These are phyloP conservation scores for Aphis gossypii DNA, from an alignment of 1,140 invertebrate genomes.

Conservation along the genomic window DNA sequence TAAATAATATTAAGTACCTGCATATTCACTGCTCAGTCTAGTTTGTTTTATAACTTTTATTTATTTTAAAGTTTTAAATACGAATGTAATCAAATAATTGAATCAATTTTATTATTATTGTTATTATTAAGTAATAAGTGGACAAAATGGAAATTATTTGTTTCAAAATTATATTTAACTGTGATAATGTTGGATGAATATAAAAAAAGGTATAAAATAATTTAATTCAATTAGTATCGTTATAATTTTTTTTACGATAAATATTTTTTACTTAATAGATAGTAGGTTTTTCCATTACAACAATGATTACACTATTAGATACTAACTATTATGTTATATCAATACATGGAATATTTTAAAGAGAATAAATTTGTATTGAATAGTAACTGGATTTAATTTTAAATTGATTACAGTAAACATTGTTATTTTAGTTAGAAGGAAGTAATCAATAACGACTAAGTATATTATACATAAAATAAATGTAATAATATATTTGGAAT, in stretches of 20 bases:
- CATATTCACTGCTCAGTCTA: neutral
- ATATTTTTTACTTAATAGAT: too few relatives aligned
- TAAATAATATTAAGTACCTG: neutral
- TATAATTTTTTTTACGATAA: too few relatives aligned
- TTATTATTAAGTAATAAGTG: neutral
- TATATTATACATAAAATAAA: too few relatives aligned
- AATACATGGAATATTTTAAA: too few relatives aligned
- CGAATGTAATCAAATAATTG: neutral
- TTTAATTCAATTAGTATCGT: too few relatives aligned
- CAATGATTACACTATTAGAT: neutral
- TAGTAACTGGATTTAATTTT: neutral
- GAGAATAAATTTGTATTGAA: neutral
- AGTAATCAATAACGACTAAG: neutral
- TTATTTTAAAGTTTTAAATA: neutral
- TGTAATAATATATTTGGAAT: neutral
- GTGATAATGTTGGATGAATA: neutral
- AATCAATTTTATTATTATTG: neutral
- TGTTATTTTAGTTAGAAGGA: neutral
- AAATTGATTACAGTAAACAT: neutral
- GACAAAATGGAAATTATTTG: neutral
- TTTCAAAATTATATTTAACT: neutral
- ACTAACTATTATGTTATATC: neutral
- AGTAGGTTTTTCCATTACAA: too few relatives aligned
- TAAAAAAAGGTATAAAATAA: neutral
- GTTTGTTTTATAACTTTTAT: neutral